Evolutionary conservation across 2,888 invertebrate genomes (phyloP).

Genomic region (Watsonalla cultraria): DNA sequence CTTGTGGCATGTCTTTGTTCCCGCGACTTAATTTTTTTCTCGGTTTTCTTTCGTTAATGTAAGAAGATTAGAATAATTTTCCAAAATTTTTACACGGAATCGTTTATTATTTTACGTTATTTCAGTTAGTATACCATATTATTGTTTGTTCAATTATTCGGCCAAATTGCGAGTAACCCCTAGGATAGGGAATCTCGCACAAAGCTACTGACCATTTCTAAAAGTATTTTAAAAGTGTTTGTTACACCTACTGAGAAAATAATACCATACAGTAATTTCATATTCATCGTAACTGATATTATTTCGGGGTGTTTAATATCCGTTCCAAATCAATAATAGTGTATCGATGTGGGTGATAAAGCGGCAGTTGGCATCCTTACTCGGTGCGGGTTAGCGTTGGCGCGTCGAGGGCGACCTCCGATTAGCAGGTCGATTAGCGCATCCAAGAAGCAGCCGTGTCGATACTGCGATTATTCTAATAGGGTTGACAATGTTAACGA

Average conservation of each 20-base stretch:
- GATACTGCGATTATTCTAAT: slow-evolving; percentile 42
- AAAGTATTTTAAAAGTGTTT: too few species aligned
- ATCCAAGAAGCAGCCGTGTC: slow-evolving; percentile 52
- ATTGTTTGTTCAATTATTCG: too few species aligned
- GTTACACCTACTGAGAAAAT: too few species aligned
- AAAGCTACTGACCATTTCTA: too few species aligned
- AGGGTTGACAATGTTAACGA: slow-evolving; percentile 37
- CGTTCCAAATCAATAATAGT: neutral
- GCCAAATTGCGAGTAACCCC: too few species aligned
- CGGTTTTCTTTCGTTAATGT: slow-evolving; percentile 23
- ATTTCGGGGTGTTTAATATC: neutral
- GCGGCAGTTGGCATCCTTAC: neutral
- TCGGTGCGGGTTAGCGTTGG: slow-evolving; percentile 1
- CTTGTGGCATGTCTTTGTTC: slow-evolving; percentile 71
- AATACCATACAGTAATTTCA: too few species aligned
- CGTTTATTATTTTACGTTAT: neutral
- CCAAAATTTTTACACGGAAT: neutral
- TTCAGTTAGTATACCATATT: too few species aligned
- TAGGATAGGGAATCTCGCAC: too few species aligned
- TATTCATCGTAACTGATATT: neutral
- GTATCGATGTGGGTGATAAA: neutral
- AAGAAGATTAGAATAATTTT: slow-evolving; percentile 4
- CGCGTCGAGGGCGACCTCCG: slow-evolving; percentile 25
- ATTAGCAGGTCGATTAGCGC: slow-evolving; percentile 70
- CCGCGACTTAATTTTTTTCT: slow-evolving; percentile 37